phyloP scores from a whole-genome alignment of 2,797 vertebrate genomes.

The Morus bassanus region DNA sequence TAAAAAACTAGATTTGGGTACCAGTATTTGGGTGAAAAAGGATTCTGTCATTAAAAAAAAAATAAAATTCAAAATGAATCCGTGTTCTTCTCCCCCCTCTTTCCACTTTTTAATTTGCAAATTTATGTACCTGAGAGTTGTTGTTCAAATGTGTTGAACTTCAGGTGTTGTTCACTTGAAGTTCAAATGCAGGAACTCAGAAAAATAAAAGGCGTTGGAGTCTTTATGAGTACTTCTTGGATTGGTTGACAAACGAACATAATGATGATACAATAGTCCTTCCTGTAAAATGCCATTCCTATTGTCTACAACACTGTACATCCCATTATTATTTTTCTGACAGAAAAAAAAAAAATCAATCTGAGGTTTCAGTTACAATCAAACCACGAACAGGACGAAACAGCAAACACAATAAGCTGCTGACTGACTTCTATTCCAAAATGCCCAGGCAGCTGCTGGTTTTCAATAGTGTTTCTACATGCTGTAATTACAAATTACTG shows the following conservation, averaged over 20 bases:
- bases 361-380: background rate
- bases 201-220: background rate
- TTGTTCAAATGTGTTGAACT: too few relatives aligned
- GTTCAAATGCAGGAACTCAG: background rate
- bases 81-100: accelerated
- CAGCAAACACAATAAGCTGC: background rate
- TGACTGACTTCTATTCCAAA: background rate
- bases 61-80: background rate
- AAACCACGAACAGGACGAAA: background rate
- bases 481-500: background rate
- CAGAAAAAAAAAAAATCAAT: too few relatives aligned
- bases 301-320: background rate
- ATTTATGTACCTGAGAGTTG: background rate
- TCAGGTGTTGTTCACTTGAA: too few relatives aligned
- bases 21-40: background rate
- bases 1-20: background rate
- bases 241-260: background rate
- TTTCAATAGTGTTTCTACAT: background rate
- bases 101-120: background rate
- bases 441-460: background rate
- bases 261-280: background rate
- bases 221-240: background rate
- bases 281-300: background rate
- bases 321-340: background rate
- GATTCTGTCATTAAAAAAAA: background rate